Conservation (phyloP, 2,888 invertebrate genomes). For the Lycocerus yunnanus region DNA sequence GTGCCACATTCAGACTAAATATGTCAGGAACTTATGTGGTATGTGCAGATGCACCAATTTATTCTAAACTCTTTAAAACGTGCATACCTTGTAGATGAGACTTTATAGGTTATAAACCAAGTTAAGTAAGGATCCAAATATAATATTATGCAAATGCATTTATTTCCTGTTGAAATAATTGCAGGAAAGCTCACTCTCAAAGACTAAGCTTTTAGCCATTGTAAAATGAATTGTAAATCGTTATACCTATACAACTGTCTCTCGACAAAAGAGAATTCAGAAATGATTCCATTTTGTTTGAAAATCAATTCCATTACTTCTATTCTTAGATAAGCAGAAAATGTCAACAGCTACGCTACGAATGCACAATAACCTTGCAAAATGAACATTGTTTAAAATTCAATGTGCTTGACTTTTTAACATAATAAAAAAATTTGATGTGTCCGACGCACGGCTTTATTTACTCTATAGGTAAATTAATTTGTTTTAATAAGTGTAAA, state of each 20-base stretch:
- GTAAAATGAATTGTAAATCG: not conserved
- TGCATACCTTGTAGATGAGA: slow-evolving; percentile 8
- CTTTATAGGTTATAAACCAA: slow-evolving; percentile 16
- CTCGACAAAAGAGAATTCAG: slow-evolving; percentile 22
- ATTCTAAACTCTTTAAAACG: slow-evolving; percentile 12
- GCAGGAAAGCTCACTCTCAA: slow-evolving; percentile 6
- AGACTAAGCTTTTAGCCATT: not conserved
- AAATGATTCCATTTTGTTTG: slow-evolving; percentile 24
- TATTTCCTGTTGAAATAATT: slow-evolving; percentile 17
- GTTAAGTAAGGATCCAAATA: slow-evolving; percentile 16
- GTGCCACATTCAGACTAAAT: not conserved
- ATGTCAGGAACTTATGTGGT: not conserved
- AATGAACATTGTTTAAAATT: slow-evolving; percentile 14
- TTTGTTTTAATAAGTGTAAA: no score
- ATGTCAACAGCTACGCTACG: slow-evolving; percentile 13
- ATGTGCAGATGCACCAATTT: slow-evolving; percentile 6
- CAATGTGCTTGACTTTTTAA: not conserved
- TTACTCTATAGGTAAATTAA: not conserved
- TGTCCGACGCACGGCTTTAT: not conserved
- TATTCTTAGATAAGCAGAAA: slow-evolving; percentile 21
- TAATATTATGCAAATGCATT: slow-evolving; percentile 20
- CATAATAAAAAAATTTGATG: not conserved
- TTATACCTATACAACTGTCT: slow-evolving; percentile 16
- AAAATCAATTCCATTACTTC: slow-evolving; percentile 28
- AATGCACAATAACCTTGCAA: slow-evolving; percentile 10